phyloP scores from a whole-genome alignment of 1,140 invertebrate species.

The Lerema accius region DNA sequence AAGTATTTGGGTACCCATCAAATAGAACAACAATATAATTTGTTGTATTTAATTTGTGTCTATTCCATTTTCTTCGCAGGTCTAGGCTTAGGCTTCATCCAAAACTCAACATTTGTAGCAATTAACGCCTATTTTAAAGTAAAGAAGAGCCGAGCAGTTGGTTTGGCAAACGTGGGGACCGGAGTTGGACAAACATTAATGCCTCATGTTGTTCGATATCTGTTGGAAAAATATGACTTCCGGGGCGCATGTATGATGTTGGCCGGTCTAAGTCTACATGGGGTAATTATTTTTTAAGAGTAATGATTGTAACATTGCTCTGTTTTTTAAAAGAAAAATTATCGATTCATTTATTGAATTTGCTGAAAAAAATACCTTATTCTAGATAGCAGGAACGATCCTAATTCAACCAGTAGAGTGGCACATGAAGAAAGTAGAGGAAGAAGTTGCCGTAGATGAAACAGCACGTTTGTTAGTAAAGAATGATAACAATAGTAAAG shows the following conservation, averaged over 20 bases:
- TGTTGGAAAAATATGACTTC: constrained; percentile 84
- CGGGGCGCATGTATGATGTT: constrained; percentile 84
- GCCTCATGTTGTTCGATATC: constrained; percentile 85
- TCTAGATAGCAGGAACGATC: constrained; percentile 71
- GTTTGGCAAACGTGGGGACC: constrained; percentile 87
- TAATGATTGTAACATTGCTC: too few relatives aligned
- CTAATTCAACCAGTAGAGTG: constrained; percentile 83
- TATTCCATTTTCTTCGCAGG: too few relatives aligned
- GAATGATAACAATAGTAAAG: constrained; percentile 53
- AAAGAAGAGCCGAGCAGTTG: constrained; percentile 87
- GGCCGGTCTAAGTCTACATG: constrained; percentile 84
- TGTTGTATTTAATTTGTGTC: too few relatives aligned
- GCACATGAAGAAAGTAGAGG: constrained; percentile 76
- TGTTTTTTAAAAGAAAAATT: too few relatives aligned
- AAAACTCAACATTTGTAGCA: constrained; percentile 87
- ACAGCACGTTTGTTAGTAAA: constrained; percentile 58
- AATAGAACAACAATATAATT: too few relatives aligned
- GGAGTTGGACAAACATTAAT: constrained; percentile 89
- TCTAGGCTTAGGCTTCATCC: constrained; percentile 85
- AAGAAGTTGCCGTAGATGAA: constrained; percentile 63
- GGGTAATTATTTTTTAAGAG: constrained; percentile 74
- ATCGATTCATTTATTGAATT: too few relatives aligned
- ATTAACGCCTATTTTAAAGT: constrained; percentile 88
- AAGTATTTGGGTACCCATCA: too few relatives aligned
- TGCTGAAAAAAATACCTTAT: constrained; percentile 10